These are phyloP conservation scores for Syrista parreyssii DNA, from an alignment of 2,888 invertebrate species.

Conservation along the genomic window DNA sequence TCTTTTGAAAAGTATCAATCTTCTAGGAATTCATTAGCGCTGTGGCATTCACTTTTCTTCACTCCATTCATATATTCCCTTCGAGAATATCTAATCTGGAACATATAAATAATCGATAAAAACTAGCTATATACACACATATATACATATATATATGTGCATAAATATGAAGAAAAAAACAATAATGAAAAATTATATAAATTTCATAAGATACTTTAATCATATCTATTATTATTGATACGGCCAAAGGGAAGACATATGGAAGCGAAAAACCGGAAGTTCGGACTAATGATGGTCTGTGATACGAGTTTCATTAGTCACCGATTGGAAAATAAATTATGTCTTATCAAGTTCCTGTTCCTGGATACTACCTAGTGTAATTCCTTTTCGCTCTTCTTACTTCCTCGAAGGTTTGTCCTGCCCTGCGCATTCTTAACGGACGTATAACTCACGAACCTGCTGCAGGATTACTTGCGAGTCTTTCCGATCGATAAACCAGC, in stretches of 20 bases:
- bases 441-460: neutral
- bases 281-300: neutral
- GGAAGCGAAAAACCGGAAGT: neutral
- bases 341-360: neutral
- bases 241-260: neutral
- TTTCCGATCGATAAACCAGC: neutral
- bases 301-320: neutral
- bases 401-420: neutral
- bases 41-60: neutral
- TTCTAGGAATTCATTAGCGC: neutral
- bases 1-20: neutral
- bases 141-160: no score
- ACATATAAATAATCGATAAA: neutral
- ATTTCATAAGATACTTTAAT: no score
- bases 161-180: no score
- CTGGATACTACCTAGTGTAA: neutral
- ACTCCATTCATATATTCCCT: neutral
- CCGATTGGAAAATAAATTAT: neutral
- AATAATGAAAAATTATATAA: no score
- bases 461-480: neutral
- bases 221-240: neutral
- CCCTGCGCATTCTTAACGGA: neutral
- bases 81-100: neutral
- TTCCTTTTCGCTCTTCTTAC: neutral
- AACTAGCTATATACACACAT: no score